A percentile compares a stretch with the other conserved stretches of the same genome.
phyloP scores from a whole-genome alignment of 2,888 invertebrate genomes.

The Hipparchia sbordonii region DNA sequence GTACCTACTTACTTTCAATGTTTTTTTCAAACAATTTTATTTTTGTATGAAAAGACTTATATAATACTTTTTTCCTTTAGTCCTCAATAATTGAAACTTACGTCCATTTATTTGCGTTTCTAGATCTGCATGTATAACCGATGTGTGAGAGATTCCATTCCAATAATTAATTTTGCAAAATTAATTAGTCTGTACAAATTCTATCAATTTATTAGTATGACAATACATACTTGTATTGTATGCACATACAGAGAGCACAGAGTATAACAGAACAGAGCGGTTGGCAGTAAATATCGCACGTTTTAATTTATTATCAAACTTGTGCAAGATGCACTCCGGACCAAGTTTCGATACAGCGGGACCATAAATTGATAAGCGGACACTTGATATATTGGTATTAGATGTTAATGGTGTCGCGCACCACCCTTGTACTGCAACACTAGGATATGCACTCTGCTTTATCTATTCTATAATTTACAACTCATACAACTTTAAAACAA shows the following conservation, averaged over 20 bases:
- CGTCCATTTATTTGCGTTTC: too few species aligned
- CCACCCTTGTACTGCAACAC: conserved; percentile 9
- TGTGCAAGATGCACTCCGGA: conserved; percentile 63
- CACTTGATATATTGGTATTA: conserved; percentile 48
- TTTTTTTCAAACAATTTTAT: too few species aligned
- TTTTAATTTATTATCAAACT: conserved; percentile 77
- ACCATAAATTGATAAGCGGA: conserved; percentile 75
- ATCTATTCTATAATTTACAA: neutral
- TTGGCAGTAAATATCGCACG: conserved; percentile 59
- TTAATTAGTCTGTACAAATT: conserved; percentile 1
- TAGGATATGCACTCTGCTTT: neutral
- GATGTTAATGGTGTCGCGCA: conserved; percentile 41
- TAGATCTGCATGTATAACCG: too few species aligned
- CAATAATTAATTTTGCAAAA: neutral
- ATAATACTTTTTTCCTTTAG: too few species aligned
- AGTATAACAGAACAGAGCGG: conserved; percentile 13
- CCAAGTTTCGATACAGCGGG: conserved; percentile 73
- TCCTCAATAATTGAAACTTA: neutral
- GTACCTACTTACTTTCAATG: too few species aligned
- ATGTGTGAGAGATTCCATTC: neutral
- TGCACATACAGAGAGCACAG: neutral
- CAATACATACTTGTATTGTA: neutral
- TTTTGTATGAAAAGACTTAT: too few species aligned
- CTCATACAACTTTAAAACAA: too few species aligned
- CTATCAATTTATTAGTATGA: conserved; percentile 8